Conservation (phyloP, 2,888 invertebrate genomes). For the Cephus sareptanus region DNA sequence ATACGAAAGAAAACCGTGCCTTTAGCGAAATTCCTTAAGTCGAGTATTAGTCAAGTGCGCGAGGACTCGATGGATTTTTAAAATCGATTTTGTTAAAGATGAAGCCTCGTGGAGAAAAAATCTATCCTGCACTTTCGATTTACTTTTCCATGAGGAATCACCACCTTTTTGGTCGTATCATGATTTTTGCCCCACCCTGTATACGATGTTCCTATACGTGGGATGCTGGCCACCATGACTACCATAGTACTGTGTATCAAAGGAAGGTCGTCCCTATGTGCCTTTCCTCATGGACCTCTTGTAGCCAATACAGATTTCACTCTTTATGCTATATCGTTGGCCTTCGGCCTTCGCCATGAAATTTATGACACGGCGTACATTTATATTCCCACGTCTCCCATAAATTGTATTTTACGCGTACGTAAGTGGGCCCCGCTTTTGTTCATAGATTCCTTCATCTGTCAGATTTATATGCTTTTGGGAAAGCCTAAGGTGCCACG, state of each 20-base stretch:
- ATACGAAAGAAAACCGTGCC: too few relatives aligned
- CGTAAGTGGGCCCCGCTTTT: slow-evolving; percentile 58
- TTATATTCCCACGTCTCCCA: slow-evolving; percentile 50
- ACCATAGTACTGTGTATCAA: neutral
- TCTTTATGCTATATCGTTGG: neutral
- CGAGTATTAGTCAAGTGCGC: too few relatives aligned
- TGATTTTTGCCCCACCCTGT: neutral
- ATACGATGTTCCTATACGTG: neutral
- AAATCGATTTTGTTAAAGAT: too few relatives aligned
- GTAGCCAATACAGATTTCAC: neutral
- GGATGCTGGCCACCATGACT: neutral
- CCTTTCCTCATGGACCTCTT: neutral
- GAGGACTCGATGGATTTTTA: too few relatives aligned
- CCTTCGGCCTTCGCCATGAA: slow-evolving; percentile 14
- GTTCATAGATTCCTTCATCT: slow-evolving; percentile 57
- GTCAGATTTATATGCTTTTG: slow-evolving; percentile 48
- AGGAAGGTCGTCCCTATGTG: neutral
- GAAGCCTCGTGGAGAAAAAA: too few relatives aligned
- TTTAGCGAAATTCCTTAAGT: too few relatives aligned
- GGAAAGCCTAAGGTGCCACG: slow-evolving; percentile 2
- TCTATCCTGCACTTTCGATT: too few relatives aligned
- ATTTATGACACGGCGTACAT: slow-evolving; percentile 55
- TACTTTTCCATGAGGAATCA: too few relatives aligned
- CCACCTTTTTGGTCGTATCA: too few relatives aligned
- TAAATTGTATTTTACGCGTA: slow-evolving; percentile 55